Evolutionary conservation across 1,140 invertebrate genomes (phyloP), one percentile per base, ranked within the genome.

Genomic region (Microvelia longipes): DNA sequence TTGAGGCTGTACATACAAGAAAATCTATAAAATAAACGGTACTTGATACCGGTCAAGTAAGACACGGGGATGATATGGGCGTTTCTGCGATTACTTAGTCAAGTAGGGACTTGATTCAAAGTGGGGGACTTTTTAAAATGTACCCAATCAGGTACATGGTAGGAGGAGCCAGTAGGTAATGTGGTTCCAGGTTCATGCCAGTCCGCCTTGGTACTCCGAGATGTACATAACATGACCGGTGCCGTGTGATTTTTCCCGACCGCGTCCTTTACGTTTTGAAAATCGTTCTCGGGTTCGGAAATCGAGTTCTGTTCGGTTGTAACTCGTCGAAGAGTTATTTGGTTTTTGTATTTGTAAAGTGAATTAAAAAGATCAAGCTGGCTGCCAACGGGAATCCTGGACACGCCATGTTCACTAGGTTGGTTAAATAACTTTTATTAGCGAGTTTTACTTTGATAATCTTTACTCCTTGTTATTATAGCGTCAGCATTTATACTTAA

Each of bases 371-470:
- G 29, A 29, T 28, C 27, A 14, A 26, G 66, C 29, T 29, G 29
- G 29, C 29, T 62, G 68, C 62, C 35, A 69, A 50, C 62, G 19
- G 68, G 15, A 30, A 2, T 26, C 68, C 28, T 1, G 2, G 35
- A 28, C 62, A 61, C 60, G 35, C 62, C 68, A 69, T 50, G 68
- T 50, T 26, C 62, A 62, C 50, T n/a, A 69, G 68, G 62, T 69
- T n/a, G 1, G 63, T 27, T 25, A n/a, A 65, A 50, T n/a, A 29
- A 67, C 2, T 11, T 29, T 28, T 30, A 13, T 50, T 68, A 29
- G 61, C 61, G 35, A 68, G 29, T 27, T 24, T n/a, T 15, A 14
- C 30, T 29, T n/a, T n/a, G n/a, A n/a, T n/a, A n/a, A n/a, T n/a
- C n/a, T n/a, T n/a, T n/a, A n/a, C n/a, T n/a, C n/a, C n/a, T n/a